Evolutionary conservation across 2,888 invertebrate genomes (phyloP), one percentile per base, ranked within the genome.

Genomic region (Lucinisca nassula): DNA sequence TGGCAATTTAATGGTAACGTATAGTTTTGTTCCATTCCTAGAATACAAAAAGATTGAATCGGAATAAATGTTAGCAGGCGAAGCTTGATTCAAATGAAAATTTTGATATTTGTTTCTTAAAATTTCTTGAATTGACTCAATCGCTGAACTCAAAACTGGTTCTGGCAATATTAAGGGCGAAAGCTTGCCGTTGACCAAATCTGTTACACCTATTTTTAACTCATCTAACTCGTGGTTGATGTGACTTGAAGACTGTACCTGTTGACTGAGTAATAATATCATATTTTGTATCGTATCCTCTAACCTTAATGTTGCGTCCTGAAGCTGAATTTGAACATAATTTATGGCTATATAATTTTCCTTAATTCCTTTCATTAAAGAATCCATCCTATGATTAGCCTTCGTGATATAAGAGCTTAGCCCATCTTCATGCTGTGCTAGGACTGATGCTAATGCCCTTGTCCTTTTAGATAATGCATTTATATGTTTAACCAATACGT

Each of bases 371-470:
- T 80, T 75, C 79, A 85, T 49, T 49, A 85, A 35, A 40, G 75
- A 76, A 45, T 24, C 38, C 51, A 70, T 76, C 38, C 80, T 67
- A 10, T 80, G 51, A 81, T 81, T 73, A 12, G 55, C 51, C 8
- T 67, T 35, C 6, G 49, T 37, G n/a, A 82, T 85, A 55, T 74
- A 85, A 27, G 82, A 82, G 10, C 45, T 67, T 6, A 85, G n/a
- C 58, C 74, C 61, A 24, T 77, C 51, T 12, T 61, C 38, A 73
- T 85, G 61, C 30, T 82, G 78, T n/a, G 37, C 24, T 17, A 85
- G 40, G 21, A 61, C 72, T 27, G 10, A 27, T 24, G 76, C n/a
- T 24, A 80, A 38, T 21, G 27, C 38, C 8, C 76, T 21, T 37
- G 49, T 81, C 35, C 55, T 77, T 24, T 38, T 49, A 27, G 70